phyloP scores from a whole-genome alignment of 2,888 invertebrate species.

The Agriopis aurantiaria region DNA sequence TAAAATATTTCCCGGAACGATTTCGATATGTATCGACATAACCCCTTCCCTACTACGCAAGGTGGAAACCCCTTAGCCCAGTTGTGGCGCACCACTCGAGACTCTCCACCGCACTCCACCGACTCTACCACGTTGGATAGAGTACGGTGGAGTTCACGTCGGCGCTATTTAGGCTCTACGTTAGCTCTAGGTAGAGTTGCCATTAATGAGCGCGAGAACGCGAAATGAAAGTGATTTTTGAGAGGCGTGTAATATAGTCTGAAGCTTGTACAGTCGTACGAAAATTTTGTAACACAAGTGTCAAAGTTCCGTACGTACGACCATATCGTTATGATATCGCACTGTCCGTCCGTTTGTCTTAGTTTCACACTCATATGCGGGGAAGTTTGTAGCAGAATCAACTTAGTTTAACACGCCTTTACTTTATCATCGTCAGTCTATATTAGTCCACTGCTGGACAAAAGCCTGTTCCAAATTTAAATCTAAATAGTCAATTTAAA shows the following conservation, averaged over 20 bases:
- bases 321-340: not conserved
- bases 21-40: conserved; percentile 30
- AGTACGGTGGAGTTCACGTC: conserved; percentile 29
- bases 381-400: too few species aligned
- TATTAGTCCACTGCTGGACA: too few species aligned
- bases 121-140: conserved; percentile 27
- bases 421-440: too few species aligned
- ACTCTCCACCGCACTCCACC: conserved; percentile 30
- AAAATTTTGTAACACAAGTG: not conserved
- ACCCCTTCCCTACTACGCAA: conserved; percentile 57
- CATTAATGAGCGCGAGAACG: conserved; percentile 34
- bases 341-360: not conserved
- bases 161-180: conserved; percentile 32
- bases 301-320: not conserved
- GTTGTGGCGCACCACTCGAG: conserved; percentile 65
- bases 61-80: conserved; percentile 75
- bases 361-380: too few species aligned
- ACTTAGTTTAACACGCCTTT: too few species aligned
- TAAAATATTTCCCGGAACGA: not conserved
- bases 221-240: conserved; percentile 21
- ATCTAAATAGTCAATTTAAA: too few species aligned
- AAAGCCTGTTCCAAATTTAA: too few species aligned
- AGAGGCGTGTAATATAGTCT: conserved; percentile 20
- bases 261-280: conserved; percentile 30
- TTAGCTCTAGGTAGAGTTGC: conserved; percentile 11